Evolutionary conservation across 1,140 invertebrate genomes (phyloP).

Genomic region (Uloborus diversus): DNA sequence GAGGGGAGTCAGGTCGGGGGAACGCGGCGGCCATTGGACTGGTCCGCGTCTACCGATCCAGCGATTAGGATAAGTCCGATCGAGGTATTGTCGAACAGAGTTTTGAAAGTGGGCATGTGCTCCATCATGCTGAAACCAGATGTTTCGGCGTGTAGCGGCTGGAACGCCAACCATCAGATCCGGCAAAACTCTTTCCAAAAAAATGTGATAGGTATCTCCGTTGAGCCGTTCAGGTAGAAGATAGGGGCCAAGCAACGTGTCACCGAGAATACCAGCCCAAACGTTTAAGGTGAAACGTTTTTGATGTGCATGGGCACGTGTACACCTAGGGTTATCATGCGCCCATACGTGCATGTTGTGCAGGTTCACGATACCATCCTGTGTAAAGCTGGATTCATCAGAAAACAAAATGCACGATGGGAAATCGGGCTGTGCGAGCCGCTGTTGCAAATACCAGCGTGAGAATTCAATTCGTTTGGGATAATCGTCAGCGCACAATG

Average conservation of each 20-base stretch:
- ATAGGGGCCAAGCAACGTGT: neutral
- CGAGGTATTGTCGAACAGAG: neutral
- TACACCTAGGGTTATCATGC: neutral
- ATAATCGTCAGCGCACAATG: conserved; percentile 5
- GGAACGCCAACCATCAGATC: neutral
- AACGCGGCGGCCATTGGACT: too few relatives aligned
- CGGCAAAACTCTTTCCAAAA: conserved; percentile 13
- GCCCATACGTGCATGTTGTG: conserved; percentile 9
- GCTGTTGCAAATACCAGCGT: conserved; percentile 11
- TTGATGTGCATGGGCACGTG: neutral
- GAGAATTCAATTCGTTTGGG: neutral
- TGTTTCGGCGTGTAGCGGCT: neutral
- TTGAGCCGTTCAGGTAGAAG: neutral
- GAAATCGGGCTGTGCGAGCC: neutral
- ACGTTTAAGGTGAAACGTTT: neutral
- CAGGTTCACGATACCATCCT: neutral
- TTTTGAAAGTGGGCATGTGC: neutral
- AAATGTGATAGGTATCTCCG: neutral
- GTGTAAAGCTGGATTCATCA: neutral
- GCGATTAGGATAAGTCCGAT: neutral
- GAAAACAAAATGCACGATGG: conserved; percentile 1
- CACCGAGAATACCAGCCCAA: conserved; percentile 13
- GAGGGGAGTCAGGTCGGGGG: neutral
- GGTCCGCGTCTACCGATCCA: neutral
- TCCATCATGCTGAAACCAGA: conserved; percentile 8